Base-by-base conservation (phyloP, 2,113 vertebrate species). In the Rhombomys opimus region DNA sequence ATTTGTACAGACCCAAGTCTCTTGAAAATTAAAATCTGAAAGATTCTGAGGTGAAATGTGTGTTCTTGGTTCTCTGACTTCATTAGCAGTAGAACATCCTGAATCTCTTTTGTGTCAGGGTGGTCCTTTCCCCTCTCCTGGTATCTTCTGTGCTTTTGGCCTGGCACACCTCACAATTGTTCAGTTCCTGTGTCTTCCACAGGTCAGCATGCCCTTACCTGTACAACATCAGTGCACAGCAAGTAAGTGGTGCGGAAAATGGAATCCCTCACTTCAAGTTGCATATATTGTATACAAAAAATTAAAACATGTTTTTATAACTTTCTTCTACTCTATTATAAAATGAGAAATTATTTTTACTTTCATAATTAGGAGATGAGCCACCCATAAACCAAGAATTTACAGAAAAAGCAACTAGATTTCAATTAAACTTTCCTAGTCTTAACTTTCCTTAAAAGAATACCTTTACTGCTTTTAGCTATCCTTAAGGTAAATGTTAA, bases 291-390 rank as follows among this genome's bases (percentile, higher is more conserved):
- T 63, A 65, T 25, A 63, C 75, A 87, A n/a, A n/a, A 84, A 76
- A 70, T 35, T 70, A 63, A 54, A 84, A 41, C 54, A 23, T 68
- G 63, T 80, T 65, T 75, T 73, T 57, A 38, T 68, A 38, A 54
- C 81, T 32, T 87, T 57, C 17, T 76, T 72, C 67, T 91, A 50
- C n/a, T 54, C 91, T 78, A 70, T 82, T 75, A 61, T 3, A 86
- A 50, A 46, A 65, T 54, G 38, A 46, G 61, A 94, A 81, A 67
- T 41, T 87, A 32, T 27, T 92, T 87, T 94, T 92, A 54, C 52
- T 85, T 93, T 94, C 65, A 89, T 87, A 90, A 90, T 88, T 81
- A 61, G 38, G 23, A 85, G 32, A 17, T 25, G 8, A 90, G 73
- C 5, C 90, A 73, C 32, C 46, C 25, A 25, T 84, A 22, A 82